phyloP scores from a whole-genome alignment of 2,113 vertebrate species.

The Mustela nigripes region DNA sequence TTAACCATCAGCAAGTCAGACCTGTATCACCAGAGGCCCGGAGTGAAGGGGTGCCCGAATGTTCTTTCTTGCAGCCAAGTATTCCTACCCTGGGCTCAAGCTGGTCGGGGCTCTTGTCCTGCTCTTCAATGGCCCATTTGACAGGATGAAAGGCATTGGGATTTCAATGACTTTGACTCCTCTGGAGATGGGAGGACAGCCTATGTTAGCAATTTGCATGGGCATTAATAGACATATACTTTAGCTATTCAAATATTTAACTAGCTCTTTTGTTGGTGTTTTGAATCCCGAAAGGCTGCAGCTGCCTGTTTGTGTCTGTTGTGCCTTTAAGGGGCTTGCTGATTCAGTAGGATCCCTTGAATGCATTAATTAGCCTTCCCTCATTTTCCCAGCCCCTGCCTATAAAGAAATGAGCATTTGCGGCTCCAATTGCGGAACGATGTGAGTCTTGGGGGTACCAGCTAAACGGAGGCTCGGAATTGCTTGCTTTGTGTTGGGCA shows the following conservation, averaged over 20 bases:
- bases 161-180: slow-evolving; percentile 78
- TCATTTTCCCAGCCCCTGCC: slow-evolving; percentile 74
- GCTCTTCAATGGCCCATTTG: slow-evolving; percentile 53
- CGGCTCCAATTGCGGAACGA: slow-evolving; percentile 67
- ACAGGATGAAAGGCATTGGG: slow-evolving; percentile 69
- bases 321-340: slow-evolving; percentile 79
- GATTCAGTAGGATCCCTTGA: slow-evolving; percentile 81
- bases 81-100: slow-evolving; percentile 48
- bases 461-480: slow-evolving; percentile 72
- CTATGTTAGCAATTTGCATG: slow-evolving; percentile 83
- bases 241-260: slow-evolving; percentile 86
- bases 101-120: slow-evolving; percentile 66
- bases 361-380: slow-evolving; percentile 80
- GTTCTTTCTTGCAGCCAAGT: slow-evolving; percentile 62
- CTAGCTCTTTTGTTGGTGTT: slow-evolving; percentile 85
- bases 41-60: slow-evolving; percentile 40
- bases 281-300: slow-evolving; percentile 83
- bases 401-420: slow-evolving; percentile 75
- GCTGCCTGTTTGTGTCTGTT: slow-evolving; percentile 86
- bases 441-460: slow-evolving; percentile 19
- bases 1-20: slow-evolving; percentile 36
- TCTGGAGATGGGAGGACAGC: slow-evolving; percentile 77
- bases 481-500: slow-evolving; percentile 54
- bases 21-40: not conserved
- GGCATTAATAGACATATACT: slow-evolving; percentile 82